Evolutionary conservation across 1,140 invertebrate genomes (phyloP).

Genomic region (Coptotermes formosanus): DNA sequence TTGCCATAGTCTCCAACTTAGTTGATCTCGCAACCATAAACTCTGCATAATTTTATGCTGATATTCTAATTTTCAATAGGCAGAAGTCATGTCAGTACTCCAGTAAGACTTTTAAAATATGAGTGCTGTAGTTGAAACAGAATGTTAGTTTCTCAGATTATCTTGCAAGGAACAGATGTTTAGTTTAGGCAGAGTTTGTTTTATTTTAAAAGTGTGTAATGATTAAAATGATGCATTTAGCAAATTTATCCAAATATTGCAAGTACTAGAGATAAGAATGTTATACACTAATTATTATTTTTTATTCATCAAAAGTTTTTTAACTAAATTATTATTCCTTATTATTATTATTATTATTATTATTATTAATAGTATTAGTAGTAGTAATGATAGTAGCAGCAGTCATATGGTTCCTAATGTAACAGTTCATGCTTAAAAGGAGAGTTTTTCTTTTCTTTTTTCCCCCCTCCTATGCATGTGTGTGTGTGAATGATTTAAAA

Average conservation of each 20-base stretch:
- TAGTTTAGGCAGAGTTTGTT: conserved; percentile 27
- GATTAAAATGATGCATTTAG: conserved; percentile 29
- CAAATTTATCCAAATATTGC: conserved; percentile 31
- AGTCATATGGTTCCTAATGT: conserved; percentile 37
- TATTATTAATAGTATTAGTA: too few relatives aligned
- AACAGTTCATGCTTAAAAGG: conserved; percentile 30
- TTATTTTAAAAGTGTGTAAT: conserved; percentile 25
- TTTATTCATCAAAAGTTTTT: conserved; percentile 29
- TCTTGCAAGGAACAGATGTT: conserved; percentile 11
- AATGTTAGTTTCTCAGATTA: background rate
- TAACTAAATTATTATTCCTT: conserved; percentile 33
- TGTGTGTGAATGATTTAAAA: conserved; percentile 26
- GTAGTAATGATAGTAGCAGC: conserved; percentile 22
- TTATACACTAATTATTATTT: conserved; percentile 31
- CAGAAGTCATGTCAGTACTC: conserved; percentile 22
- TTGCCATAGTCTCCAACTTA: conserved; percentile 23
- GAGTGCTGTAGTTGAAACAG: conserved; percentile 18
- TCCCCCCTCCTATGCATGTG: background rate
- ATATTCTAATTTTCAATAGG: conserved; percentile 20
- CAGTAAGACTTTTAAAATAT: conserved; percentile 9
- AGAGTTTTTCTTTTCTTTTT: background rate
- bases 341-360: conserved; percentile 30
- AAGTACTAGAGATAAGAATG: conserved; percentile 24
- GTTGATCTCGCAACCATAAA: conserved; percentile 27
- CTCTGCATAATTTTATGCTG: conserved; percentile 22